Base-by-base conservation (phyloP, 1,140 invertebrate genomes). In the Dendrolimus punctatus region DNA sequence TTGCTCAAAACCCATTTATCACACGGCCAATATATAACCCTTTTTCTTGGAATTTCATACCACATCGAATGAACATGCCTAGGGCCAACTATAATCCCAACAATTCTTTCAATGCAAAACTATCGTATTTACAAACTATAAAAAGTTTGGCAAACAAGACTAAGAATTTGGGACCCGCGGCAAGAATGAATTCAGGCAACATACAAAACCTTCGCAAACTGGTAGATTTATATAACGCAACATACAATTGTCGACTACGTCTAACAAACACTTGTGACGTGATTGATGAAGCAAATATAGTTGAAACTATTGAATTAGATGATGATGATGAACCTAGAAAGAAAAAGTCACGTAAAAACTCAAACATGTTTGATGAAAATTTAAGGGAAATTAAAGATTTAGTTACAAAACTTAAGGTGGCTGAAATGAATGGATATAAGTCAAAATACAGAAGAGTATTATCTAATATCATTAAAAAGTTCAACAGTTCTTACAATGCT, bases 251-350 rank as follows among this genome's bases (percentile, higher is more conserved):
- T 39, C 72, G 58, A 60, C 23, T 83, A 52, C 58, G 67, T 37
- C 61, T 83, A 6, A 73, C 58, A 39, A 46, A 55, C n/a, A 49
- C 66, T 40, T 72, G 76, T 46, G 72, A 77, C 40, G 45, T 85
- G 36, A 41, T 69, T 43, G 53, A 63, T 42, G 69, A 73, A 51
- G 60, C 70, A 47, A 61, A 57, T 40, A 58, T 77, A 51, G 55
- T 80, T 8, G 76, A 80, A 40, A 80, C 78, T 5, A 83, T 85
- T 51, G 64, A 71, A 39, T 49, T 85, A 37, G 76, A 80, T 36
- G 72, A 77, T 49, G 81, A 77, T 37, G 76, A 74, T 40, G 66
- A 69, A 52, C 50, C 64, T 45, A 53, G 38, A 53, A 58, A 9
- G 6, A 83, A 76, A 58, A 71, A 57, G 53, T 55, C 46, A n/a